A percentile compares a stretch with the other conserved stretches of the same genome.
Evolutionary conservation across 2,113 vertebrate genomes (phyloP).

Genomic region (Promerops cafer): DNA sequence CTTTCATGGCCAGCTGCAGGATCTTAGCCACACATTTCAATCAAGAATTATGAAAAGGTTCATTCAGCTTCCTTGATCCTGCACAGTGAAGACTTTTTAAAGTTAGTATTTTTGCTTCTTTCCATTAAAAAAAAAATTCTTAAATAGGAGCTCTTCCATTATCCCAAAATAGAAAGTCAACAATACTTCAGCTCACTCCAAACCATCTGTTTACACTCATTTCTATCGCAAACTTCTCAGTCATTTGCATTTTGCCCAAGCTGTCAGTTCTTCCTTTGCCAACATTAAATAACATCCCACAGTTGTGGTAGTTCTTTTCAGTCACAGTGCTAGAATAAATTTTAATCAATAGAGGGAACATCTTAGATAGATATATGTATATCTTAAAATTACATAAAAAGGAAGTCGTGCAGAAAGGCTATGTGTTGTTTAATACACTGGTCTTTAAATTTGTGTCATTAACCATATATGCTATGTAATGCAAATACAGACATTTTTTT

Average conservation of each 20-base stretch:
- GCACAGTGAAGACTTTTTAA: not conserved
- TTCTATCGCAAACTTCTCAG: constrained; percentile 40
- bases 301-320: constrained; percentile 29
- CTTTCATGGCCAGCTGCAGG: not conserved
- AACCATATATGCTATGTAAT: not conserved
- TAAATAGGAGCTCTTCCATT: constrained; percentile 24
- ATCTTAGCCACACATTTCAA: not conserved
- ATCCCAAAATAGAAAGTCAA: constrained; percentile 47
- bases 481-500: not conserved
- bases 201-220: constrained; percentile 67
- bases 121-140: not conserved
- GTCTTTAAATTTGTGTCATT: not conserved
- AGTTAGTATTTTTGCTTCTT: constrained; percentile 12
- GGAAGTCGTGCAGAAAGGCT: not conserved
- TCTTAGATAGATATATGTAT: not conserved
- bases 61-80: not conserved
- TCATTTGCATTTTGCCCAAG: constrained; percentile 62
- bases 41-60: not conserved
- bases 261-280: constrained; percentile 54
- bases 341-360: not conserved
- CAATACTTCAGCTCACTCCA: constrained; percentile 50
- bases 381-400: not conserved
- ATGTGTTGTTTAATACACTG: not conserved
- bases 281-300: constrained; percentile 29
- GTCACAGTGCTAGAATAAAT: not conserved